These are phyloP conservation scores for Antheraea pernyi DNA, from an alignment of 1,140 invertebrate species.

Conservation along the genomic window DNA sequence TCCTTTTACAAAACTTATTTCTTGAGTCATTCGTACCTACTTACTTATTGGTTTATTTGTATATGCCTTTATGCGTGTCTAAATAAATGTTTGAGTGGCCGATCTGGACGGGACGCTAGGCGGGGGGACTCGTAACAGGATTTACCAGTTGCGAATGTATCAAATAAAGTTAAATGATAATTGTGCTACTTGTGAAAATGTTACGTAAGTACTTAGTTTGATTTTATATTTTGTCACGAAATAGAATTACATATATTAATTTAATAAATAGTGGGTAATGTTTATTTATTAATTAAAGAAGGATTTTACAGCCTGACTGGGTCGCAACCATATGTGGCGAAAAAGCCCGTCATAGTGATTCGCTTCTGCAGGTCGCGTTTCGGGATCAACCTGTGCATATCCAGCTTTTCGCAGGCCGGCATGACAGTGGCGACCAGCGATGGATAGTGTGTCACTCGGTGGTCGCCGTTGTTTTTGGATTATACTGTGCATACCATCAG, in stretches of 20 bases:
- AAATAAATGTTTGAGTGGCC: constrained; percentile 14
- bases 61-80: constrained; percentile 54
- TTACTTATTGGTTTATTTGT: constrained; percentile 44
- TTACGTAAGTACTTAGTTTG: background rate
- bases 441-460: too few species aligned
- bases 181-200: background rate
- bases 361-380: too few species aligned
- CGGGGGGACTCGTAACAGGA: constrained; percentile 19
- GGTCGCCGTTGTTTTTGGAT: too few species aligned
- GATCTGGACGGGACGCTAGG: constrained; percentile 11
- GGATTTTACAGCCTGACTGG: too few species aligned
- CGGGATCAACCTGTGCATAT: too few species aligned
- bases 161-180: constrained; percentile 3
- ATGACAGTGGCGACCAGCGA: too few species aligned
- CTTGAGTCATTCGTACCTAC: constrained; percentile 44
- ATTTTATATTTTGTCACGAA: background rate
- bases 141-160: constrained; percentile 29
- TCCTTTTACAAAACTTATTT: constrained; percentile 57
- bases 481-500: too few species aligned
- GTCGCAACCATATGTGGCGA: too few species aligned
- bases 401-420: too few species aligned
- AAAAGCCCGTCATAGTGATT: too few species aligned
- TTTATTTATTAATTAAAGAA: too few species aligned
- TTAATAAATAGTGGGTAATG: too few species aligned
- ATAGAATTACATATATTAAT: background rate